Percentiles rank a stretch among this genome's conserved stretches.
Conservation (phyloP, 2,797 vertebrate genomes). For the Intellagama lesueurii region DNA sequence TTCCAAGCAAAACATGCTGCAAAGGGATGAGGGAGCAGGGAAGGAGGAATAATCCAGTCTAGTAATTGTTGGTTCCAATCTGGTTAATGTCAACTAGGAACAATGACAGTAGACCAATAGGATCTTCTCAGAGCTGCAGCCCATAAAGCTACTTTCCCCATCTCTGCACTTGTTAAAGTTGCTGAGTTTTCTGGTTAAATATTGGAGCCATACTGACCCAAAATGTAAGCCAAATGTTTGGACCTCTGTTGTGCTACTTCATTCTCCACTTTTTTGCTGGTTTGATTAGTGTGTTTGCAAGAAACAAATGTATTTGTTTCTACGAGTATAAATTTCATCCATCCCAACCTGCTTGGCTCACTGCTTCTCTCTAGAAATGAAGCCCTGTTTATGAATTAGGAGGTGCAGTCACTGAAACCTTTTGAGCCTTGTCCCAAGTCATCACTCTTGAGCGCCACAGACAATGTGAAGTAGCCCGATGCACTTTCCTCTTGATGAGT, state of each 20-base stretch:
- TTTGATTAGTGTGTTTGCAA: neutral
- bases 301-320: conserved; percentile 29
- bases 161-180: too few species aligned
- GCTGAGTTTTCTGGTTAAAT: neutral
- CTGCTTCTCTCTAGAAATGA: conserved; percentile 60
- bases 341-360: neutral
- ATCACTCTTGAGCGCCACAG: conserved; percentile 57
- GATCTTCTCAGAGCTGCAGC: neutral
- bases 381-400: conserved; percentile 59
- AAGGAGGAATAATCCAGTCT: neutral
- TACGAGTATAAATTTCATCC: conserved; percentile 36
- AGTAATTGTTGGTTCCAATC: neutral
- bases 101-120: neutral
- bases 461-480: conserved; percentile 58
- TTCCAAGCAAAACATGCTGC: neutral
- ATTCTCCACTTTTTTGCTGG: conserved; percentile 15
- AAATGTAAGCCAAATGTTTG: neutral
- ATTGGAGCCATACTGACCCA: neutral
- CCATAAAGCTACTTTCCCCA: neutral
- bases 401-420: conserved; percentile 50
- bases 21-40: neutral
- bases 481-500: conserved; percentile 65
- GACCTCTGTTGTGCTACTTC: neutral
- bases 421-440: conserved; percentile 53
- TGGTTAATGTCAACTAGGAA: neutral